Base-by-base conservation (phyloP, 2,888 invertebrate species). In the Synanthedon tipuliformis region DNA sequence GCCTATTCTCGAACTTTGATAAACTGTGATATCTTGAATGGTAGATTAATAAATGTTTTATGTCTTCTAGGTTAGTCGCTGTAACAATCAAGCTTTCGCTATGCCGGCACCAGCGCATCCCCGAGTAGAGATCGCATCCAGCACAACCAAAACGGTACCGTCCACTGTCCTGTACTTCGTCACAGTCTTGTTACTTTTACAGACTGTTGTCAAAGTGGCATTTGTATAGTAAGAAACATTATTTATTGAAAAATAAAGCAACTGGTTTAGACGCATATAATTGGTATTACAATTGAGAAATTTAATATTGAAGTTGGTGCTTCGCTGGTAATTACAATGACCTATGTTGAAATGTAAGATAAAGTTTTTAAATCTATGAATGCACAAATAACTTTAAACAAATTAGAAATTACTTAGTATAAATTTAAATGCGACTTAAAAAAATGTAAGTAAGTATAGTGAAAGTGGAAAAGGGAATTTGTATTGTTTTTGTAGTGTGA, bases 161-260 rank as follows among this genome's bases (percentile, higher is more conserved):
- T 75, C 77, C 0, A 74, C 75, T 0, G 74, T 84, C 1, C 55
- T 85, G 7, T 83, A 81, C 68, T 86, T 85, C 57, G 77, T 86
- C 51, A 81, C 84, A 11, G 69, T 85, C 0, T 64, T 86, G 0
- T 61, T 87, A 12, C 67, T 84, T 0, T 67, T 87, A 2, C 85
- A 87, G 57, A 86, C 84, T 0, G 86, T 83, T 0, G 80, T 75
- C 40, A 83, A 81, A 62, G 86, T 85, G 3, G 65, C 78, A 15
- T 66, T 81, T 52, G 75, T 79, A 50, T 81, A 69, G 63, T 40
- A 41, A 41, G 8, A 34, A 34, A 34, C 10, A 8, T 34, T 34
- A 34, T 34, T 34, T 34, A 8, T 34, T 34, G 27, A 34, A 34
- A 34, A 34, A 34, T 34, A 34, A 34, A 7, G 34, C 7, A 34